A percentile compares a stretch with the other conserved stretches of the same genome.
These are phyloP conservation scores for Lasioglossum pauxillum DNA, from an alignment of 2,888 invertebrate genomes.

Conservation along the genomic window DNA sequence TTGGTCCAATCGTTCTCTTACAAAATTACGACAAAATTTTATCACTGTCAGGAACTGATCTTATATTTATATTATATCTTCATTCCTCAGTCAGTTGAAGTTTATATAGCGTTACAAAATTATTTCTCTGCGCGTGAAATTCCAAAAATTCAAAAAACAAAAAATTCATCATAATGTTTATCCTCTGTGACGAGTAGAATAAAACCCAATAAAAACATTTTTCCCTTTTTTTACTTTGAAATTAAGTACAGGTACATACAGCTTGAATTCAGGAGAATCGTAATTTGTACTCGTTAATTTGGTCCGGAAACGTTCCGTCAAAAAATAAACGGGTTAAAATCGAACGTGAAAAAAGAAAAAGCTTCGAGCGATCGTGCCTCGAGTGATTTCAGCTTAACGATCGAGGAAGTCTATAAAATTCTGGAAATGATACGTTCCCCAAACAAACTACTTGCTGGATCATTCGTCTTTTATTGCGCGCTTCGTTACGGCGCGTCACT, in stretches of 20 bases:
- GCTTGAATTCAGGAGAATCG: neutral
- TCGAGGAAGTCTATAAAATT: slow-evolving; percentile 47
- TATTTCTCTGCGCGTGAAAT: no score
- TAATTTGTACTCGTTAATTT: neutral
- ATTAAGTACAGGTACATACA: neutral
- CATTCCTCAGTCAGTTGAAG: no score
- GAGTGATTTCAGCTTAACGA: slow-evolving; percentile 38
- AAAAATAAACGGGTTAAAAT: neutral
- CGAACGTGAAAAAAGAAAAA: neutral
- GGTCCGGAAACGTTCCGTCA: neutral
- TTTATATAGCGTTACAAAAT: no score
- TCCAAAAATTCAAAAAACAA: no score
- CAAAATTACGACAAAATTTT: no score
- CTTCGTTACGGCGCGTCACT: slow-evolving; percentile 28
- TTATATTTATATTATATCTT: no score
- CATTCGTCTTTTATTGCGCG: slow-evolving; percentile 53
- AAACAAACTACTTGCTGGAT: slow-evolving; percentile 56
- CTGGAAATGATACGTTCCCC: slow-evolving; percentile 41
- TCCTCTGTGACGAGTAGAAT: no score
- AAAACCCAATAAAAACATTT: no score
- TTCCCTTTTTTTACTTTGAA: no score
- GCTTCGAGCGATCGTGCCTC: neutral
- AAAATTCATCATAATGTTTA: no score
- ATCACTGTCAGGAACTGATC: no score
- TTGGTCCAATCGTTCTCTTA: no score